Base-by-base conservation (phyloP, 2,888 invertebrate genomes). In the Seladonia tumulorum region DNA sequence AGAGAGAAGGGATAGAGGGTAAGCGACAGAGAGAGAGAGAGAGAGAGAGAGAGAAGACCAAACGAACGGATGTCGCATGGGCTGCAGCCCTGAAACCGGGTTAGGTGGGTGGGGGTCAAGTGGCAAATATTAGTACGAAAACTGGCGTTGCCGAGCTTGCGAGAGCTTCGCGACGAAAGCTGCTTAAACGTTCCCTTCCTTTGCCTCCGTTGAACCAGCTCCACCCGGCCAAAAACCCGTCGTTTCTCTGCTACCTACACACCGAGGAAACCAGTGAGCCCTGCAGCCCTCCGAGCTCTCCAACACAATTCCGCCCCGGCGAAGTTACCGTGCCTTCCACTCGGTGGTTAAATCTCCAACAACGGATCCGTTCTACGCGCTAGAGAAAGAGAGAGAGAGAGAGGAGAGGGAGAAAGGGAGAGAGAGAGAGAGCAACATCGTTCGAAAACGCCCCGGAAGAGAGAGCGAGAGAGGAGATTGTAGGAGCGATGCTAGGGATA, bases 51-150 rank as follows among this genome's bases (percentile, higher is more conserved):
- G 78, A 72, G 87, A 83, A 76, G 76, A 80, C 82, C 80, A 86
- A 88, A 87, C 72, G 88, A 76, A 83, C 70, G 86, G 83, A 87
- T 82, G 82, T 81, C 82, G 80, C 86, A 82, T 66, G 79, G 83
- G 42, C 76, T 78, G 79, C 49, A 73, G 83, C 39, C 63, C 77
- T 72, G 83, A 86, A 83, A 84, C 82, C 81, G 29, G 68, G 77
- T 86, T 89, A 87, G 86, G 90, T 88, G 88, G 91, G 89, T 85
- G 92, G 92, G 91, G 93, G 93, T 94, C 94, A 93, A 94, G 94
- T 94, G 93, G 94, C 94, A 95, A 94, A 95, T 94, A 95, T 94
- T 95, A 95, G 94, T 94, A 94, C 90, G 94, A 94, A 94, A 94
- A 94, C 94, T 93, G 92, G 92, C 90, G 93, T 89, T 92, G 91